Base-by-base conservation (phyloP, 2,797 vertebrate species). In the Botia kubotai region DNA sequence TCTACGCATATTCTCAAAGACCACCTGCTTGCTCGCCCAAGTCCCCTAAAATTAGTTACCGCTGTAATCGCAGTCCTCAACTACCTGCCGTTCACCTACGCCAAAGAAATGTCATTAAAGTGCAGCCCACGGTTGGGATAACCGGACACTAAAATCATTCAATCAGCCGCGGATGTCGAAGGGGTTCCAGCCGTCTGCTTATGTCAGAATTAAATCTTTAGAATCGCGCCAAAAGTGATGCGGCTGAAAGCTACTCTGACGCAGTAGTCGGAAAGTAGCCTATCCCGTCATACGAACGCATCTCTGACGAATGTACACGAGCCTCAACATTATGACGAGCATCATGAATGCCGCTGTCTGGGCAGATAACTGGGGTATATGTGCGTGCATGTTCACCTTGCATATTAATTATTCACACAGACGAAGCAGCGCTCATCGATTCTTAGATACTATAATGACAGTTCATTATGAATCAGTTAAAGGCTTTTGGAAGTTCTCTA, bases 141-240 rank as follows among this genome's bases (percentile, higher is more conserved):
- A 69, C 33, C 3, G 19, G 14, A 46, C 52, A 17, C 19, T 67
- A 14, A 11, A 4, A 14, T 39, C 29, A 67, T 43, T 3, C 17
- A 6, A 10, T n/a, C 12, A 23, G 48, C 21, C 48, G 19, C 63
- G 17, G 14, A 67, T 39, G 55, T 62, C 58, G 12, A 23, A 29
- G 23, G 12, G 23, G 21, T 29, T 14, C 16, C 50, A 16, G 16
- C 10, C 48, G 33, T 33, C 21, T 13, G 21, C 21, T 19, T 50
- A 58, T 23, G 58, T 19, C 13, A 50, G 39, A 71, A 21, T 79
- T 79, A 21, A 79, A 79, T 79, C 68, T 71, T 58, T 14, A 39
- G 77, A 79, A 79, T 79, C 67, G 77, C 77, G 77, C 77, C 77
- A 79, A 79, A 79, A 65, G 46, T 79, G 77, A 63, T 70, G 21